Conservation (phyloP, 2,888 invertebrate genomes). For the Fragum whitleyi region DNA sequence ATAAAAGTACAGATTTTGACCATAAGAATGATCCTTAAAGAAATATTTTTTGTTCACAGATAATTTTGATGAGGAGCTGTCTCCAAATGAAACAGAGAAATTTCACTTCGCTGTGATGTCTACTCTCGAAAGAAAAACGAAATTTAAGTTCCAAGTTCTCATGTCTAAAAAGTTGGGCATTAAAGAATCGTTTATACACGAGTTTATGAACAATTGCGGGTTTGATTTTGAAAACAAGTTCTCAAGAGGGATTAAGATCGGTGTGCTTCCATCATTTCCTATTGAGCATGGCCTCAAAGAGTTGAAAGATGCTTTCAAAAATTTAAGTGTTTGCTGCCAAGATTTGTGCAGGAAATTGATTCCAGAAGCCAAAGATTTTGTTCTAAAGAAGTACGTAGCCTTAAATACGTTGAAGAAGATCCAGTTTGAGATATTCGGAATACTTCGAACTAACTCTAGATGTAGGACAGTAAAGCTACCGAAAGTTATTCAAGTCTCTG, state of each 20-base stretch:
- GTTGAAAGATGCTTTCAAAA: neutral
- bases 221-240: neutral
- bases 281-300: neutral
- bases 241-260: neutral
- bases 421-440: conserved; percentile 36
- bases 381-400: neutral
- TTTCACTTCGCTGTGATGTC: neutral
- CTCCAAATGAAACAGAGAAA: neutral
- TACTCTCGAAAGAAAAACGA: neutral
- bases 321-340: neutral
- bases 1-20: no score
- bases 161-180: conserved; percentile 4
- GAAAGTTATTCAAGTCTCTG: neutral
- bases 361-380: conserved; percentile 14
- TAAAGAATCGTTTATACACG: neutral
- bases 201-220: neutral
- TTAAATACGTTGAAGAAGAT: conserved; percentile 26
- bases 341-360: neutral
- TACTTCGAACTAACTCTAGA: conserved; percentile 9
- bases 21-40: no score
- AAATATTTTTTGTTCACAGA: neutral
- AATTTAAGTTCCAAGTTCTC: neutral
- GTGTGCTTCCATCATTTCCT: neutral
- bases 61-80: neutral
- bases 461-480: neutral